These are phyloP conservation scores for Phorcus lineatus DNA, from an alignment of 2,888 invertebrate genomes.

Conservation along the genomic window DNA sequence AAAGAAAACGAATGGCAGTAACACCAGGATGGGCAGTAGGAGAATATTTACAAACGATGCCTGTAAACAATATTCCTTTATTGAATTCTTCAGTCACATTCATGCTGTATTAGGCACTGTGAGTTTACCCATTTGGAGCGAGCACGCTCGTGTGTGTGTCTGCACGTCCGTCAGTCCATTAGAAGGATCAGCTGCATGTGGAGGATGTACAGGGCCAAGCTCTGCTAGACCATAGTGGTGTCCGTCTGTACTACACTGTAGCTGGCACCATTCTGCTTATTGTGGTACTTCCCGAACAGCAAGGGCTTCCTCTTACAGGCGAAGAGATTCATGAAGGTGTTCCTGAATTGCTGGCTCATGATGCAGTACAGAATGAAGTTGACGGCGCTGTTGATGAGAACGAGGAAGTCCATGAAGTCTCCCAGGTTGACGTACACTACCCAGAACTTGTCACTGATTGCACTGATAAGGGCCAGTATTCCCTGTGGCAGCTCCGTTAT, in stretches of 20 bases:
- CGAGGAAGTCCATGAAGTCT: slow-evolving; percentile 92
- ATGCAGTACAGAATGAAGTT: slow-evolving; percentile 95
- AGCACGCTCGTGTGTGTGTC: neutral
- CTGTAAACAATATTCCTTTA: neutral
- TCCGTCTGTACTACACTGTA: slow-evolving; percentile 63
- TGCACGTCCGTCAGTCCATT: neutral
- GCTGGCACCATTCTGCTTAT: slow-evolving; percentile 46
- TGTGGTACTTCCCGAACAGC: slow-evolving; percentile 34
- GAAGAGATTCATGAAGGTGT: slow-evolving; percentile 75
- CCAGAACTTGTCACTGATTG: slow-evolving; percentile 78
- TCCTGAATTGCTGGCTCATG: slow-evolving; percentile 94
- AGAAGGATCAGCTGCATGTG: neutral
- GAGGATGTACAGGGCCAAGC: neutral
- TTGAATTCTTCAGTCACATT: neutral
- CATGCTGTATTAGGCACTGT: neutral
- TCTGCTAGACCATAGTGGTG: slow-evolving; percentile 58
- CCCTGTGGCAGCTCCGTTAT: slow-evolving; percentile 93
- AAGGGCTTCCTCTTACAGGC: slow-evolving; percentile 41
- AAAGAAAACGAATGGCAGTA: no score
- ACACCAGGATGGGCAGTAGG: neutral
- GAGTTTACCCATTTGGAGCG: neutral
- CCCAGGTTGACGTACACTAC: slow-evolving; percentile 79
- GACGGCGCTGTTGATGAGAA: slow-evolving; percentile 92
- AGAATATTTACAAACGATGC: neutral
- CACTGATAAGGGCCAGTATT: slow-evolving; percentile 82